Evolutionary conservation across 2,888 invertebrate genomes (phyloP).

Genomic region (Drosophila anceps): DNA sequence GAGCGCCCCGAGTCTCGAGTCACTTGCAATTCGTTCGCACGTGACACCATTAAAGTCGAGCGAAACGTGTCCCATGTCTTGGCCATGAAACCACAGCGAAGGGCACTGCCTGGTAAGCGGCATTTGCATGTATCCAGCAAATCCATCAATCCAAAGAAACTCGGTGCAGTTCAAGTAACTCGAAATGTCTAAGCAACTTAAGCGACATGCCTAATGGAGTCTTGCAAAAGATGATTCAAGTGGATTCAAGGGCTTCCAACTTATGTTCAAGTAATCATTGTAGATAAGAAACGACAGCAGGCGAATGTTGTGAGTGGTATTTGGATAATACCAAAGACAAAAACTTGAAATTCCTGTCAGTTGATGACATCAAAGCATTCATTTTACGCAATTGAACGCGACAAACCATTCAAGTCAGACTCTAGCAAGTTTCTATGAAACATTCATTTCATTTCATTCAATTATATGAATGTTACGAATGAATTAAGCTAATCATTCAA

Average conservation of each 20-base stretch:
- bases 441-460: neutral
- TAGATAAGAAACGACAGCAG: neutral
- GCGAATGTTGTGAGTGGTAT: neutral
- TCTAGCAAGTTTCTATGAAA: neutral
- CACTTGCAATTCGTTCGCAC: constrained; percentile 30
- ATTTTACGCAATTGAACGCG: neutral
- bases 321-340: neutral
- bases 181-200: neutral
- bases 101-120: neutral
- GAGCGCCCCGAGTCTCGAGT: constrained; percentile 51
- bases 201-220: neutral
- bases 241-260: neutral
- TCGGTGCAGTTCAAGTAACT: neutral
- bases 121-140: constrained; percentile 31
- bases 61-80: constrained; percentile 23
- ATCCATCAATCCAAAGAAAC: constrained; percentile 8
- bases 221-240: neutral
- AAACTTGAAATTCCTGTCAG: neutral
- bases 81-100: constrained; percentile 1
- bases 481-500: neutral
- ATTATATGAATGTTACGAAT: neutral
- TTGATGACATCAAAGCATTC: neutral
- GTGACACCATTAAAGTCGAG: constrained; percentile 54
- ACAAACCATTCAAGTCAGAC: neutral
- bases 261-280: neutral